Percentiles rank a stretch among this genome's conserved stretches.
Evolutionary conservation across 2,888 invertebrate genomes (phyloP).

Genomic region (Trichopoda pennipes): DNA sequence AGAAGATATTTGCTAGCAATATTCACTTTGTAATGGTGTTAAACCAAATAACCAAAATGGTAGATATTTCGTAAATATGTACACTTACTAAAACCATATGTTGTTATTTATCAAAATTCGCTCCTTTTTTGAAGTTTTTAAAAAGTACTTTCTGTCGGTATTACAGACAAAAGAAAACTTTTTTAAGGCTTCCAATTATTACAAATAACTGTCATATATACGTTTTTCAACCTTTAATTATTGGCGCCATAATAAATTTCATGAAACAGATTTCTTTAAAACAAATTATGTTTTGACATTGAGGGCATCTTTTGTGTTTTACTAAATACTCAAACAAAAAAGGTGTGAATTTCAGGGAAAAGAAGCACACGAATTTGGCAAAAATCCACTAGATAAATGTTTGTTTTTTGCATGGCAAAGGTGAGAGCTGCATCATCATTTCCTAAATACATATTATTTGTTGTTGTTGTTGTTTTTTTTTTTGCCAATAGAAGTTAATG

Average conservation of each 20-base stretch:
- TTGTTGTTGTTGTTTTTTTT: not conserved
- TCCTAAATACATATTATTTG: constrained; percentile 24
- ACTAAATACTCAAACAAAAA: constrained; percentile 13
- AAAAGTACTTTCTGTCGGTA: not conserved
- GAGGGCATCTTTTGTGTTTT: constrained; percentile 9
- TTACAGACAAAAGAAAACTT: not conserved
- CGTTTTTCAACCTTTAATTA: constrained; percentile 3
- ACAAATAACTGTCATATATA: constrained; percentile 57
- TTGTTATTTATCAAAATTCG: not conserved
- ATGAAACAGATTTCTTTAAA: constrained; percentile 1
- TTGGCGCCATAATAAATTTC: constrained; percentile 48
- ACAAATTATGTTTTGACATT: constrained; percentile 36
- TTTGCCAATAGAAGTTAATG: constrained; percentile 50
- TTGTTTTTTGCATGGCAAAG: constrained; percentile 34
- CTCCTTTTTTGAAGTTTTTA: not conserved
- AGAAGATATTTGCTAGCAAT: too few relatives aligned
- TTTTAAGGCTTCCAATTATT: constrained; percentile 51
- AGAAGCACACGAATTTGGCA: constrained; percentile 10
- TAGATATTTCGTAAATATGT: too few relatives aligned
- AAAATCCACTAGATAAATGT: not conserved
- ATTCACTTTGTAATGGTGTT: too few relatives aligned
- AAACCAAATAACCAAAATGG: too few relatives aligned
- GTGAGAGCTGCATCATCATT: constrained; percentile 46
- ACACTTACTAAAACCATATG: too few relatives aligned
- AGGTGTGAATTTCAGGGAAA: constrained; percentile 59